Evolutionary conservation across 2,113 vertebrate species (phyloP).

Genomic region (Osmerus eperlanus): DNA sequence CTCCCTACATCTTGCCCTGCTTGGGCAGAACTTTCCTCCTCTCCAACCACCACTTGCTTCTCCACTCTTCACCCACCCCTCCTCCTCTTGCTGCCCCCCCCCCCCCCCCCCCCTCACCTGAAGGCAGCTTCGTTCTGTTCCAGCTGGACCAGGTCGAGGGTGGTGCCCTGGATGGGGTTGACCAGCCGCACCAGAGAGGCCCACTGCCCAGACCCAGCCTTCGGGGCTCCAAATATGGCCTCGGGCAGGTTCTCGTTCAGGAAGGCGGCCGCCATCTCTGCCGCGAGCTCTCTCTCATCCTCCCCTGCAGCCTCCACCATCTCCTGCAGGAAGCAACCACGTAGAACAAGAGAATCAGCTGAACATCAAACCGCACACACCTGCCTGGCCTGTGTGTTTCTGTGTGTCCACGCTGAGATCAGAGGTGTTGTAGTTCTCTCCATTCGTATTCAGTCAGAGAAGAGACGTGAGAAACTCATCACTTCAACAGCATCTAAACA

Average conservation of each 20-base stretch:
- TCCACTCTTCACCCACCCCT: too few species aligned
- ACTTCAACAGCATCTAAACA: background rate
- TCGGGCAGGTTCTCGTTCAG: conserved; percentile 96
- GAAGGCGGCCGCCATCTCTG: conserved; percentile 98
- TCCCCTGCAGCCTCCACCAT: conserved; percentile 99
- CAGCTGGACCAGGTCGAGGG: conserved; percentile 90
- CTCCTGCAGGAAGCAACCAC: conserved; percentile 72
- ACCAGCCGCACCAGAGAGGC: conserved; percentile 93
- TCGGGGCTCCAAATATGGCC: conserved; percentile 94
- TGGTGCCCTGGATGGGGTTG: conserved; percentile 95
- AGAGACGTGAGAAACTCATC: background rate
- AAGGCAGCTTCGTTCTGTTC: conserved; percentile 98
- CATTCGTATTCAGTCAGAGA: background rate
- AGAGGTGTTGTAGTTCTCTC: background rate
- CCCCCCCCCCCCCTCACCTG: conserved; percentile 78
- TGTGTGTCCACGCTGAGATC: background rate
- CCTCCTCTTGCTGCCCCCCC: background rate
- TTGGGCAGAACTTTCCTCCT: background rate
- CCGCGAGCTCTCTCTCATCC: conserved; percentile 93
- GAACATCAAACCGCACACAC: background rate
- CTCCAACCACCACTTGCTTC: background rate
- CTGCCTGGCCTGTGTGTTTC: too few species aligned
- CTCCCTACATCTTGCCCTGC: too few species aligned
- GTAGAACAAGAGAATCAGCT: background rate
- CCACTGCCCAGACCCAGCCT: conserved; percentile 96